phyloP scores from a whole-genome alignment of 1,140 invertebrate species.

The Coptotermes formosanus region DNA sequence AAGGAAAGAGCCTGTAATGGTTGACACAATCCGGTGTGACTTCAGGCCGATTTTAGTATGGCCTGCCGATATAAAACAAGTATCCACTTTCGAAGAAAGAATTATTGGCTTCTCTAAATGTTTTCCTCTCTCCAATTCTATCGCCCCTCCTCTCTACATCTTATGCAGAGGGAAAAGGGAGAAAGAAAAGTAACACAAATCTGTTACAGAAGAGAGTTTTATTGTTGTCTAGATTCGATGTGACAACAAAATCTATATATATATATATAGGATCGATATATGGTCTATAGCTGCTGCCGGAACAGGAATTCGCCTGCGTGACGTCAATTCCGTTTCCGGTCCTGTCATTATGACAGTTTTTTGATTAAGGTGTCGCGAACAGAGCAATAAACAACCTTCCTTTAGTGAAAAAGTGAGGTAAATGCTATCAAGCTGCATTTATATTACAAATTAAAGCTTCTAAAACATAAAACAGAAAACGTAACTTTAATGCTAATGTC shows the following conservation, averaged over 20 bases:
- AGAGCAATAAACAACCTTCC: background rate
- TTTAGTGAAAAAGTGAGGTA: no score
- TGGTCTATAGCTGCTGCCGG: background rate
- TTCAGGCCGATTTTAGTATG: background rate
- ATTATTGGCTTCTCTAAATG: background rate
- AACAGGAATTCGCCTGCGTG: background rate
- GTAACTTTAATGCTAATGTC: no score
- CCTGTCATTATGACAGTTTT: background rate
- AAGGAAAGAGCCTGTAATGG: background rate
- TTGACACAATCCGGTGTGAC: background rate
- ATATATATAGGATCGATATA: background rate
- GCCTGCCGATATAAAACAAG: background rate
- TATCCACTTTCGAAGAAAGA: background rate
- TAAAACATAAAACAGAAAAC: no score
- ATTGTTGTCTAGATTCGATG: conserved; percentile 3
- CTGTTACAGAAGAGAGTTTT: background rate
- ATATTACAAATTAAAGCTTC: no score
- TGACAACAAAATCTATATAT: background rate
- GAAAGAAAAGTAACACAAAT: background rate
- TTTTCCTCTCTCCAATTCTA: background rate
- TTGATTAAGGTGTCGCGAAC: background rate
- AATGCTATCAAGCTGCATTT: no score
- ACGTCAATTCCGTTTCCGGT: background rate
- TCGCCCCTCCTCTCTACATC: background rate
- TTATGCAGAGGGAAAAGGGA: background rate